These are phyloP conservation scores for Cerastis leucographa DNA, from an alignment of 2,888 invertebrate genomes.

Conservation along the genomic window DNA sequence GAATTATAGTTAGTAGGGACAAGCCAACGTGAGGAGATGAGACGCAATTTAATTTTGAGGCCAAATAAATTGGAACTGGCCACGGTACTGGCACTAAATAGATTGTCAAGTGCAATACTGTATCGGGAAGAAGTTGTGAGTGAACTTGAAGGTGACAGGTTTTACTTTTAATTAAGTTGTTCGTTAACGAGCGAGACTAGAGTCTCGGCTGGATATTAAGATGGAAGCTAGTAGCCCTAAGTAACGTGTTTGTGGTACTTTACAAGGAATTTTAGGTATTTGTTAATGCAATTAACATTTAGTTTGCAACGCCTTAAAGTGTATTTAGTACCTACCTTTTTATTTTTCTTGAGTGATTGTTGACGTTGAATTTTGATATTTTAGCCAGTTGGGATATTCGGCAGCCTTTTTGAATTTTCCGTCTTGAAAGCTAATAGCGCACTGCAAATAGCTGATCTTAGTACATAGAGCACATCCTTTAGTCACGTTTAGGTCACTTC, in stretches of 20 bases:
- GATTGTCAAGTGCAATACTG: conserved; percentile 69
- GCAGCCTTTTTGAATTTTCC: background rate
- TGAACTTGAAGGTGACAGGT: background rate
- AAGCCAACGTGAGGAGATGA: conserved; percentile 61
- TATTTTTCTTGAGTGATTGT: background rate
- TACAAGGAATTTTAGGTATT: background rate
- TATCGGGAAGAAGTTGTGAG: conserved; percentile 38
- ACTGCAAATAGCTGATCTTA: background rate
- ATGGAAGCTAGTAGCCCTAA: background rate
- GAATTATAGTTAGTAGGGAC: conserved; percentile 67
- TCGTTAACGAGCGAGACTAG: background rate
- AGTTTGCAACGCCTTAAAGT: background rate
- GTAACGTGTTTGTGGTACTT: background rate
- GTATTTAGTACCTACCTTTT: background rate
- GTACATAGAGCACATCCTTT: no score
- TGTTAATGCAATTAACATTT: background rate
- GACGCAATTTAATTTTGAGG: conserved; percentile 73
- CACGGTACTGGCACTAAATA: conserved; percentile 67
- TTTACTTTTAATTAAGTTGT: conserved; percentile 19
- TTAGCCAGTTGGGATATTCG: background rate
- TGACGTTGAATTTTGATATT: background rate
- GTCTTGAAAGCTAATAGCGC: background rate
- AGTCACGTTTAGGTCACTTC: no score
- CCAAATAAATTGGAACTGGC: conserved; percentile 74
- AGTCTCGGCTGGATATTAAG: background rate